A percentile compares a stretch with the other conserved stretches of the same genome.
These are phyloP conservation scores for Chiridota heheva DNA, from an alignment of 35 echinoderm and acorn worm species.

Conservation along the genomic window DNA sequence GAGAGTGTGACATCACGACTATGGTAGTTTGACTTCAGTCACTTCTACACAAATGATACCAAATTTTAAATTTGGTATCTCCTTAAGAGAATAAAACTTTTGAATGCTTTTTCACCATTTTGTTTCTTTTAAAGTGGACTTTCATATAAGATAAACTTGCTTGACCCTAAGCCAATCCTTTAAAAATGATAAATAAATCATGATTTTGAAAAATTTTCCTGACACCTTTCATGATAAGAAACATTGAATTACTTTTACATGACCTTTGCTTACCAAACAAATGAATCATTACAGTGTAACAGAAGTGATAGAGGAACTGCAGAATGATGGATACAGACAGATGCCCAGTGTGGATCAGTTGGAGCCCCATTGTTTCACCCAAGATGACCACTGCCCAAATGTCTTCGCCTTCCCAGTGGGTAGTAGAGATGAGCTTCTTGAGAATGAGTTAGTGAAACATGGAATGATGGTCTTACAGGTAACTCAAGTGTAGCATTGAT, in stretches of 20 bases:
- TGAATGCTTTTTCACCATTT: no score
- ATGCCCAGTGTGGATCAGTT: slow-evolving; percentile 50
- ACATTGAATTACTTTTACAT: not conserved
- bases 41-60: no score
- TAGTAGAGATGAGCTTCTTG: slow-evolving; percentile 60
- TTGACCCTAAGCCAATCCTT: no score
- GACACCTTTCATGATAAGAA: no score
- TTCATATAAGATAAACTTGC: no score
- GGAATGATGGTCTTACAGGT: slow-evolving; percentile 82
- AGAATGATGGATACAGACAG: slow-evolving; percentile 63
- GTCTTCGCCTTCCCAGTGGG: slow-evolving; percentile 73
- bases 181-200: no score
- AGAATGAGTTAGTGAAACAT: slow-evolving; percentile 59
- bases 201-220: no score
- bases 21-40: no score
- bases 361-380: slow-evolving; percentile 56
- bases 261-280: not conserved
- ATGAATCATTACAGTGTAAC: slow-evolving; percentile 40
- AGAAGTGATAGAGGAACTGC: slow-evolving; percentile 67
- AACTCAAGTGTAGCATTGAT: not conserved
- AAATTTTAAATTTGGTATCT: no score
- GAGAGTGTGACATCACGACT: no score
- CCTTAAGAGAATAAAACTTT: no score
- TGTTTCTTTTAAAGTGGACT: no score
- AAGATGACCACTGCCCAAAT: slow-evolving; percentile 81